Evolutionary conservation across 2,888 invertebrate genomes (phyloP).

Genomic region (Ceratothoa steindachneri): DNA sequence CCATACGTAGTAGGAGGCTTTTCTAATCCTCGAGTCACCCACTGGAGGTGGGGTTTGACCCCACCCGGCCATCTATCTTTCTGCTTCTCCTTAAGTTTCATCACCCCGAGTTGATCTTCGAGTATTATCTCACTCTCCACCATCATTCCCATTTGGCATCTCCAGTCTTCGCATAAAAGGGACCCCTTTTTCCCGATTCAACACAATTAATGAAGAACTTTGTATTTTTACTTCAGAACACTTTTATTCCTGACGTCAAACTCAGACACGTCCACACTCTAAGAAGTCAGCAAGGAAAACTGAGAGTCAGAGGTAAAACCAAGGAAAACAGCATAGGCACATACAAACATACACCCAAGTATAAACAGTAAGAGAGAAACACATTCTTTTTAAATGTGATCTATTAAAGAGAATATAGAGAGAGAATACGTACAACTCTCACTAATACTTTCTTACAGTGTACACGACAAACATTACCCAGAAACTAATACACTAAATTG

Average conservation of each 20-base stretch:
- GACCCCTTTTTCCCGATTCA: background rate
- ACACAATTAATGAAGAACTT: background rate
- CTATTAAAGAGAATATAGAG: too few relatives aligned
- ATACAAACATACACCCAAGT: too few relatives aligned
- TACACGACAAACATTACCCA: too few relatives aligned
- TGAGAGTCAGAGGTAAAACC: too few relatives aligned
- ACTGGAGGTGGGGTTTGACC: background rate
- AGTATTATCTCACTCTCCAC: background rate
- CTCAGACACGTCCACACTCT: background rate
- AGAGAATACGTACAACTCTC: too few relatives aligned
- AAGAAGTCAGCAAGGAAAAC: background rate
- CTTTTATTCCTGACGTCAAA: background rate
- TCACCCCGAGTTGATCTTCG: background rate
- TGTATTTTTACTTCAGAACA: background rate
- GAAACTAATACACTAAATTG: too few relatives aligned
- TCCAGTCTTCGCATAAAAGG: background rate
- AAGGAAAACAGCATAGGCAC: too few relatives aligned
- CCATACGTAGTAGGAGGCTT: constrained; percentile 58
- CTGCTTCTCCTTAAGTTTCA: background rate
- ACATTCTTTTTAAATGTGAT: too few relatives aligned
- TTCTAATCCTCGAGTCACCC: constrained; percentile 36
- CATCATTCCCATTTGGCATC: background rate
- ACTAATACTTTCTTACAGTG: too few relatives aligned
- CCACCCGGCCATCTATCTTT: background rate
- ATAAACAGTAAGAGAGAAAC: too few relatives aligned